Evolutionary conservation across 2,113 vertebrate genomes (phyloP).

Genomic region (Embiotoca jacksoni): DNA sequence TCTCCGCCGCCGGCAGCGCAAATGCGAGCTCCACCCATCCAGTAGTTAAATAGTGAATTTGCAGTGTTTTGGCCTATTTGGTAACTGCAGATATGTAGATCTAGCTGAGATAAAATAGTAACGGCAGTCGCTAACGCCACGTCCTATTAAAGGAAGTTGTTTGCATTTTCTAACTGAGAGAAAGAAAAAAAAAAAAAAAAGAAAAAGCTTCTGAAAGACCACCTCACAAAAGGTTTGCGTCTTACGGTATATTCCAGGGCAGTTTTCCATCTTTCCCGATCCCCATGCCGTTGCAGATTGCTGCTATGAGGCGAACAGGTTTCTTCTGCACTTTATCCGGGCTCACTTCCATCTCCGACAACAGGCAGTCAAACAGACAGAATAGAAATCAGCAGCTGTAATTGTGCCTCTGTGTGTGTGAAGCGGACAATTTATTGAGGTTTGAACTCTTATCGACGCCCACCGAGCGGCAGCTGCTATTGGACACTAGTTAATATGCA

Average conservation of each 20-base stretch:
- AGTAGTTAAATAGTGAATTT: no score
- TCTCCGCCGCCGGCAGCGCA: no score
- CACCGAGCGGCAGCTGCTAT: constrained; percentile 20
- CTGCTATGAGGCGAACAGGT: constrained; percentile 83
- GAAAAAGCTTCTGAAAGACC: no score
- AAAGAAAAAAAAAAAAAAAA: no score
- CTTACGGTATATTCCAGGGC: constrained; percentile 88
- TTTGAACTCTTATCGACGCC: constrained; percentile 26
- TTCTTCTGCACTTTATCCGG: constrained; percentile 53
- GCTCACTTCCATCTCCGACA: constrained; percentile 47
- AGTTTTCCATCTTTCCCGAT: constrained; percentile 82
- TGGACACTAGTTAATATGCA: constrained; percentile 25
- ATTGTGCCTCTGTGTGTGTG: not conserved
- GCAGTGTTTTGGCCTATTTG: no score
- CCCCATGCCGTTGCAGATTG: constrained; percentile 77
- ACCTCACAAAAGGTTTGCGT: not conserved
- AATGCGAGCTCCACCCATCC: no score
- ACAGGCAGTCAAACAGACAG: not conserved
- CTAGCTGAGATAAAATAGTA: no score
- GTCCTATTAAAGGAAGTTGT: no score
- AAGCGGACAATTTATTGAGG: not conserved
- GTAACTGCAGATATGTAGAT: no score
- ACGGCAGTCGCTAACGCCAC: no score
- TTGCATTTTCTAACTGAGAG: no score
- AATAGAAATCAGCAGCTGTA: not conserved